Evolutionary conservation across 2,113 vertebrate genomes (phyloP).

Genomic region (Sporophila hypoxantha): DNA sequence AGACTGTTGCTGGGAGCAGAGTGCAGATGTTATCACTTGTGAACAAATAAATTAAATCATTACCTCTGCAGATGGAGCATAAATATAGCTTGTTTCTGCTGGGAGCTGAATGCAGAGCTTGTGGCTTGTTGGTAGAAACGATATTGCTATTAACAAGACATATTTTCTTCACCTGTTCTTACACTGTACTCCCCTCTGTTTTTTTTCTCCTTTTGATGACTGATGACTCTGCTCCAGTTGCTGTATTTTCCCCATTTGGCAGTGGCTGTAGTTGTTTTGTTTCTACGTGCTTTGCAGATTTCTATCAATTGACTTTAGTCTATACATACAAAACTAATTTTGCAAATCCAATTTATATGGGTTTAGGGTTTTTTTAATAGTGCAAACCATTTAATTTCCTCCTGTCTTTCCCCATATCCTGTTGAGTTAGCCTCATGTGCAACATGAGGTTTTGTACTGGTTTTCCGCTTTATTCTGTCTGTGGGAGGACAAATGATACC

Average conservation of each 20-base stretch:
- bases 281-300: not conserved
- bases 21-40: not conserved
- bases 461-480: not conserved
- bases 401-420: not conserved
- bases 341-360: not conserved
- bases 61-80: not conserved
- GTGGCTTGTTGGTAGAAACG: not conserved
- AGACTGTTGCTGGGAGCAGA: not conserved
- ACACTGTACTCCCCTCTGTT: rapidly evolving
- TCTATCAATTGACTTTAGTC: not conserved
- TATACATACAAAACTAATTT: not conserved
- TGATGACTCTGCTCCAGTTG: not conserved
- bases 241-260: not conserved
- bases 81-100: not conserved
- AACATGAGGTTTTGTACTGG: not conserved
- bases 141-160: not conserved
- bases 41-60: not conserved
- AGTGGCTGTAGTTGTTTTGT: not conserved
- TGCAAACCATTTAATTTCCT: not conserved
- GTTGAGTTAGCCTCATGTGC: not conserved
- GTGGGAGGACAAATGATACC: not conserved
- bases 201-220: not conserved
- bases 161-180: not conserved
- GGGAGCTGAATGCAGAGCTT: not conserved
- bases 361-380: not conserved